Percentiles rank a stretch among this genome's conserved stretches.
These are phyloP conservation scores for Rhorus exstirpatorius DNA, from an alignment of 2,888 invertebrate species.

Conservation along the genomic window DNA sequence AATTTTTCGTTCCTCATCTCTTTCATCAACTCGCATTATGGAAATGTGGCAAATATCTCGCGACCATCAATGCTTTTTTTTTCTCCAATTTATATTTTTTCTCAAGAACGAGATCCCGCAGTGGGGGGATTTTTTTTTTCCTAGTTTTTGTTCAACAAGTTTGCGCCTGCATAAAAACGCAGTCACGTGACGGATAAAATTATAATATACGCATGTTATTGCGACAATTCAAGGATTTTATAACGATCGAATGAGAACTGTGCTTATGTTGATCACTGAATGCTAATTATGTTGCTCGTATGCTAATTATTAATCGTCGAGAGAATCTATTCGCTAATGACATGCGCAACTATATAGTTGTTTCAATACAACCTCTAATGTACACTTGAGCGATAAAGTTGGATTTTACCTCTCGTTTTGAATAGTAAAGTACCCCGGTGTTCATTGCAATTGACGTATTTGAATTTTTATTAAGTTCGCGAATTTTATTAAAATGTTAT, in stretches of 20 bases:
- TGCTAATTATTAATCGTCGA: slow-evolving; percentile 1
- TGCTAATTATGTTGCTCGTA: slow-evolving; percentile 6
- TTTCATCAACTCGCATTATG: slow-evolving; percentile 63
- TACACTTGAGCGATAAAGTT: neutral
- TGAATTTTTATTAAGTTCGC: no score
- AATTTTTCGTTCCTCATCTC: slow-evolving; percentile 44
- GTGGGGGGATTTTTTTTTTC: slow-evolving; percentile 29
- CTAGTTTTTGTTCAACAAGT: slow-evolving; percentile 13
- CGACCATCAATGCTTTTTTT: slow-evolving; percentile 24
- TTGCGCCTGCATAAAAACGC: neutral
- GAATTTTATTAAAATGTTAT: no score
- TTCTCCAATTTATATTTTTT: slow-evolving; percentile 22
- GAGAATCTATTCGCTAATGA: slow-evolving; percentile 4
- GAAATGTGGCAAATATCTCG: slow-evolving; percentile 45
- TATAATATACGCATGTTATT: neutral
- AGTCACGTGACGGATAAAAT: slow-evolving; percentile 7
- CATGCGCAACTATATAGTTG: neutral
- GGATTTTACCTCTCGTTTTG: neutral
- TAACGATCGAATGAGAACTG: neutral
- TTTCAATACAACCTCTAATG: neutral
- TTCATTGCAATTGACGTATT: no score
- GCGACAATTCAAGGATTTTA: slow-evolving; percentile 15
- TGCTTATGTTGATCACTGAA: slow-evolving; percentile 7
- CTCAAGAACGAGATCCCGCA: neutral
- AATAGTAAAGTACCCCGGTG: no score